A percentile compares a stretch with the other conserved stretches of the same genome.
Conservation (phyloP, 2,113 vertebrate species). For the Oncorhynchus masou region DNA sequence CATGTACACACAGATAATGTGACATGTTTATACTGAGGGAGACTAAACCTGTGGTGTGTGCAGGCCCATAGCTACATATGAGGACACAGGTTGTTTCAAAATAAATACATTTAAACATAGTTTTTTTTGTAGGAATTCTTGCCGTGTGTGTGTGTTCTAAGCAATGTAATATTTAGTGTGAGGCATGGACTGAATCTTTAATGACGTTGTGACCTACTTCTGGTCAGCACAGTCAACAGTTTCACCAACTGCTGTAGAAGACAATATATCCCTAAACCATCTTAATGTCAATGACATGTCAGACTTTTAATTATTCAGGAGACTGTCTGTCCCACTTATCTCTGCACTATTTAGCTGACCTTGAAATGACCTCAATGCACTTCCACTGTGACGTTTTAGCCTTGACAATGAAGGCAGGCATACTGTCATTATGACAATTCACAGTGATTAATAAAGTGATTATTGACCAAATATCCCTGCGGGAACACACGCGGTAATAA, state of each 20-base stretch:
- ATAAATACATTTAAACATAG: too few species aligned
- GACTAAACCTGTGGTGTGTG: neutral
- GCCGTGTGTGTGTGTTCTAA: slow-evolving; percentile 14
- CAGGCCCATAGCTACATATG: too few species aligned
- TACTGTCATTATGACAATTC: neutral
- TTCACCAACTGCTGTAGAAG: slow-evolving; percentile 50
- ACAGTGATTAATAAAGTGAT: slow-evolving; percentile 27
- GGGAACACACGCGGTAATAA: neutral
- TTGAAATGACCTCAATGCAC: slow-evolving; percentile 49
- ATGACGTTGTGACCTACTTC: slow-evolving; percentile 69
- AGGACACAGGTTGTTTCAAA: too few species aligned
- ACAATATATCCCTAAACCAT: slow-evolving; percentile 57
- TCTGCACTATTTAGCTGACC: slow-evolving; percentile 51
- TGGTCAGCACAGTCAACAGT: slow-evolving; percentile 52
- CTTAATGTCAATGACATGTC: slow-evolving; percentile 66
- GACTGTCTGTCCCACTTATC: slow-evolving; percentile 61
- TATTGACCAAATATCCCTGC: slow-evolving; percentile 15
- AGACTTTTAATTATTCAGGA: slow-evolving; percentile 66
- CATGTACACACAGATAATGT: neutral
- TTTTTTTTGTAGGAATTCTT: neutral
- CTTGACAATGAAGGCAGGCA: slow-evolving; percentile 4
- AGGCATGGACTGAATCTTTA: slow-evolving; percentile 56
- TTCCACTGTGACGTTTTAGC: slow-evolving; percentile 22
- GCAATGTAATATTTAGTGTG: slow-evolving; percentile 49
- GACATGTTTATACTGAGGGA: slow-evolving; percentile 11